Evolutionary conservation across 2,113 vertebrate species (phyloP), one percentile per base, ranked within the genome.

Genomic region (Nesogale talazaci): DNA sequence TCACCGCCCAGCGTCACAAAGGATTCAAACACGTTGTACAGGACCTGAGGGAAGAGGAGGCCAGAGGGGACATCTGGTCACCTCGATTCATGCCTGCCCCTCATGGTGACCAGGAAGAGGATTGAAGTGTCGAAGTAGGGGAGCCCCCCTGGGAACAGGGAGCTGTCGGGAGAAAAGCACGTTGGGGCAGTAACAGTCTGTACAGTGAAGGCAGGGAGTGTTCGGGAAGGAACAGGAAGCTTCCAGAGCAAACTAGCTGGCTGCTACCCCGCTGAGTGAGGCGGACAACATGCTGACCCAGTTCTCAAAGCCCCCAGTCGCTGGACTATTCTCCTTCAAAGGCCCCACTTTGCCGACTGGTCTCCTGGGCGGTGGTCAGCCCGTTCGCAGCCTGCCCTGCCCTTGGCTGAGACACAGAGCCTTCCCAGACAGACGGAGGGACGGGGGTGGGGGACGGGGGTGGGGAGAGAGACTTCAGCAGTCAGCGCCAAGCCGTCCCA

Each of bases 1-100:
- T 95, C 34, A 92, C 98, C 94, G 95, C 99, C 99, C 78, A 99
- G 97, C 0, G 96, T 83, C 96, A 99, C 99, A 56, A 99, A 99
- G 10, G 98, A 98, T 34, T 99, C 98, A 96, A 99, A 99, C 17
- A 99, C 99, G 19, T 99, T 99, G 97, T 99, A 99, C 59, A 99
- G 98, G 94, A 99, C 99, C 99, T 98, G 96, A 70, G 86, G 94
- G 83, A 57, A 87, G 83, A 94, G 88, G 96, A 74, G 23, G 23
- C 19, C n/a, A 69, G 34, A 22, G 65, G 29, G 34, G 38, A 56
- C 16, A 22, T 56, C 10, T 3, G n/a, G 52, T 88, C 29, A 65
- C 29, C 25, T 17, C 0, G 2, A 16, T 25, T 56, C 6, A 38
- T 1, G 1, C 63, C 3, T 3, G n/a, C 29, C 56, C 12, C 42